Conservation (phyloP, 2,797 vertebrate species). For the Antennarius maculatus region DNA sequence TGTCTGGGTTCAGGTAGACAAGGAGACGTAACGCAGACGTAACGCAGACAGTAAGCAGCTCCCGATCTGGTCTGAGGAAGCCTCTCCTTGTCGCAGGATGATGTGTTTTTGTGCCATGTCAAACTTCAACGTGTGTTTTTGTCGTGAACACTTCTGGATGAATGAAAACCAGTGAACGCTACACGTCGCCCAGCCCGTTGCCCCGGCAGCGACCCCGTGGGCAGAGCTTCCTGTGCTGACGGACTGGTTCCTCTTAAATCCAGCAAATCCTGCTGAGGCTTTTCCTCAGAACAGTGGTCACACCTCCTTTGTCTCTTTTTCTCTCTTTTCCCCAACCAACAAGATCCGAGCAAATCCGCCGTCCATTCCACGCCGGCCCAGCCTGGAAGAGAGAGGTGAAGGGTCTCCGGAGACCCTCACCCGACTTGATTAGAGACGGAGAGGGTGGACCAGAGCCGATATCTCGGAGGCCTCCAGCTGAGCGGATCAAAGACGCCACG, state of each 20-base stretch:
- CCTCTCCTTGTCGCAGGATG: too few species aligned
- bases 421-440: constrained; percentile 53
- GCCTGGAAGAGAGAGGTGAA: constrained; percentile 36
- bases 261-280: constrained; percentile 49
- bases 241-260: constrained; percentile 48
- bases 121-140: too few species aligned
- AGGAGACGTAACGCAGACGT: too few species aligned
- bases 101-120: too few species aligned
- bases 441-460: constrained; percentile 19
- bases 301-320: constrained; percentile 24
- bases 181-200: constrained; percentile 17
- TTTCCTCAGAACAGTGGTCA: constrained; percentile 27
- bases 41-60: too few species aligned
- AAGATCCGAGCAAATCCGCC: constrained; percentile 29
- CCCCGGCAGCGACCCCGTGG: constrained; percentile 39
- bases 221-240: constrained; percentile 33
- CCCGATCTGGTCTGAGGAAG: too few species aligned
- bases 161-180: constrained; percentile 55
- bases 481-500: constrained; percentile 41
- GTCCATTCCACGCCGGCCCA: constrained; percentile 14
- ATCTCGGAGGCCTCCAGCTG: constrained; percentile 34
- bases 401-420: constrained; percentile 38
- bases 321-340: constrained; percentile 7
- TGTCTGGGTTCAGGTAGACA: too few species aligned
- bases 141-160: constrained; percentile 34